Evolutionary conservation across 2,888 invertebrate species (phyloP).

Genomic region (Agrochola circellaris): DNA sequence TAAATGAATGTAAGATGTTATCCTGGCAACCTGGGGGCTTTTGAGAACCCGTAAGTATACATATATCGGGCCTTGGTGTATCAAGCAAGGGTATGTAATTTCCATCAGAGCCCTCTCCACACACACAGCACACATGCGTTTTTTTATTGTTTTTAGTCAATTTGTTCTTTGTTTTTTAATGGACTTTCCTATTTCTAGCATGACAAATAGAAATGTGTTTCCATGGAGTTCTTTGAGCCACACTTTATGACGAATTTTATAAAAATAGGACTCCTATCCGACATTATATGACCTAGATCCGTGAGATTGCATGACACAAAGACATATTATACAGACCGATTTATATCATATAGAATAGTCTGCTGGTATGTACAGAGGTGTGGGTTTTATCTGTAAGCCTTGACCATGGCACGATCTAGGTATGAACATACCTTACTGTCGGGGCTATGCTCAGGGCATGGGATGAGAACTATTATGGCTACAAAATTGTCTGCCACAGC

Average conservation of each 20-base stretch:
- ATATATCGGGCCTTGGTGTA: no score
- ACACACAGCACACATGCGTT: no score
- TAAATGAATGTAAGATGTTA: no score
- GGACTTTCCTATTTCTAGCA: background rate
- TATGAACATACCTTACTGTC: background rate
- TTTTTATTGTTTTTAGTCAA: no score
- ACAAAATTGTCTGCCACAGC: background rate
- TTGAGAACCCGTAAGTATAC: background rate
- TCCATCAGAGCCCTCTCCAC: no score
- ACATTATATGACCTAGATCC: slow-evolving; percentile 10
- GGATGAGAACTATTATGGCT: no score
- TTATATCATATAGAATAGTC: slow-evolving; percentile 13
- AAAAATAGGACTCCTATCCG: background rate
- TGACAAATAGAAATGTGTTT: background rate
- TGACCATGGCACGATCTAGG: slow-evolving; percentile 37
- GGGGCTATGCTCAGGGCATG: background rate
- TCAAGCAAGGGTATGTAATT: no score
- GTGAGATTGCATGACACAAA: slow-evolving; percentile 43
- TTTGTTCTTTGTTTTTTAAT: no score
- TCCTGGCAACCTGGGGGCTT: background rate
- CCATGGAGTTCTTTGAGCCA: background rate
- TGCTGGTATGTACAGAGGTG: slow-evolving; percentile 27
- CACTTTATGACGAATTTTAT: background rate
- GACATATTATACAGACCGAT: slow-evolving; percentile 36
- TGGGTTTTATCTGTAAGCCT: slow-evolving; percentile 48